These are phyloP conservation scores for Pseudolaguvia tuberculata DNA, from an alignment of 2,113 vertebrate genomes.

Conservation along the genomic window DNA sequence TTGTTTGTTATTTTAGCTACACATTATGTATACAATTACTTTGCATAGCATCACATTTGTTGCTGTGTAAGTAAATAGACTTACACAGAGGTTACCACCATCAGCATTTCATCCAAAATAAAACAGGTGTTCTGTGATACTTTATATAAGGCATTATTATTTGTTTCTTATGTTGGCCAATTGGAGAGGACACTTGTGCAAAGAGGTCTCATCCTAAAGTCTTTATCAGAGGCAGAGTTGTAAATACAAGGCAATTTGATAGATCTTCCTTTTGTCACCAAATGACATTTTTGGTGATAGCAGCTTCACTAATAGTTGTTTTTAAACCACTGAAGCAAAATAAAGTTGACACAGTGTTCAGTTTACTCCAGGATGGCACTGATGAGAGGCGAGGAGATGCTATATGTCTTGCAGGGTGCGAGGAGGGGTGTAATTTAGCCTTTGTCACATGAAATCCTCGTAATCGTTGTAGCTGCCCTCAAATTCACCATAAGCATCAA, in stretches of 20 bases:
- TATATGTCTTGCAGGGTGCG: constrained; percentile 71
- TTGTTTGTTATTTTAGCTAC: constrained; percentile 41
- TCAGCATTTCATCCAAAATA: constrained; percentile 55
- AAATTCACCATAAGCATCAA: constrained; percentile 84
- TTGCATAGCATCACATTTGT: constrained; percentile 71
- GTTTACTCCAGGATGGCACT: constrained; percentile 82
- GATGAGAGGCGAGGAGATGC: constrained; percentile 85
- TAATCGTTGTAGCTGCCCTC: constrained; percentile 90
- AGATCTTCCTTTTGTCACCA: constrained; percentile 49
- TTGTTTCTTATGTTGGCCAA: constrained; percentile 53
- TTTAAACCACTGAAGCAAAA: constrained; percentile 62
- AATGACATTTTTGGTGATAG: constrained; percentile 57
- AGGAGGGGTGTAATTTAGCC: constrained; percentile 59
- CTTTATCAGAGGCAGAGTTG: constrained; percentile 56
- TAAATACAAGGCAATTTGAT: constrained; percentile 68
- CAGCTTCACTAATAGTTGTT: constrained; percentile 65
- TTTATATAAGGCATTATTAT: constrained; percentile 57
- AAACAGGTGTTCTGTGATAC: constrained; percentile 54
- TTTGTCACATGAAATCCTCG: constrained; percentile 97
- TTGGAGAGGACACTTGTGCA: constrained; percentile 49
- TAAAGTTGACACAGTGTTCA: constrained; percentile 76
- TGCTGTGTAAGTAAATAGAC: constrained; percentile 67
- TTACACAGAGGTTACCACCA: constrained; percentile 48
- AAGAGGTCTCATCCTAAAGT: constrained; percentile 37
- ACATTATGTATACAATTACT: constrained; percentile 63